phyloP scores from a whole-genome alignment of 92 coral and sea anemone species.

The Heteractis magnifica region DNA sequence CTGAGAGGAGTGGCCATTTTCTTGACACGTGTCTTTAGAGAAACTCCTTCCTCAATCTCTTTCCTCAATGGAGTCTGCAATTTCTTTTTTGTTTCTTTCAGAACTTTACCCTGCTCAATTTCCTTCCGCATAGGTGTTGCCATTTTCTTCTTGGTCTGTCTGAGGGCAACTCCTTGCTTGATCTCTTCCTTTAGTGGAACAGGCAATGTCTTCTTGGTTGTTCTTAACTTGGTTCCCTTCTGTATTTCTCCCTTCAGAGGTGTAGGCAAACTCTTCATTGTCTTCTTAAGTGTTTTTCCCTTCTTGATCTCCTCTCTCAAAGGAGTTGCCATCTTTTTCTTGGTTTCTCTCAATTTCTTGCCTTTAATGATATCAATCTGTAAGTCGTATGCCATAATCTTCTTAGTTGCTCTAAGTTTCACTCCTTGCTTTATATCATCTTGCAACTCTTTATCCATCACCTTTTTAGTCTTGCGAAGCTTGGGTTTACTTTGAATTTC shows the following conservation, averaged over 20 bases:
- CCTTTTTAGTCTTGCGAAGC: slow-evolving; percentile 61
- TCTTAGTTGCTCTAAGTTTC: slow-evolving; percentile 55
- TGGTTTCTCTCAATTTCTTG: slow-evolving; percentile 55
- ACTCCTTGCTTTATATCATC: slow-evolving; percentile 62
- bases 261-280: slow-evolving; percentile 62
- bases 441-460: slow-evolving; percentile 46
- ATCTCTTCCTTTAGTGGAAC: slow-evolving; percentile 61
- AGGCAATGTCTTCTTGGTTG: slow-evolving; percentile 60
- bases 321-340: slow-evolving; percentile 61
- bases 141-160: slow-evolving; percentile 54
- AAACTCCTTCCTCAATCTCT: slow-evolving; percentile 50
- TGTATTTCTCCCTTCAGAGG: slow-evolving; percentile 59
- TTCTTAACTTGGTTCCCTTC: slow-evolving; percentile 43
- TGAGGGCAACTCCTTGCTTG: slow-evolving; percentile 37
- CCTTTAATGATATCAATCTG: slow-evolving; percentile 63
- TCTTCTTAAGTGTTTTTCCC: slow-evolving; percentile 55
- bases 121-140: slow-evolving; percentile 55
- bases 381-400: slow-evolving; percentile 52
- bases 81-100: slow-evolving; percentile 58
- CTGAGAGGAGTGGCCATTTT: slow-evolving; percentile 65
- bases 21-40: slow-evolving; percentile 47
- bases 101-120: slow-evolving; percentile 42
- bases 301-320: slow-evolving; percentile 64
- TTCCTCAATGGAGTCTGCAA: slow-evolving; percentile 57
- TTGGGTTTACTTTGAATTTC: slow-evolving; percentile 59